A percentile compares a stretch with the other conserved stretches of the same genome.
Conservation (phyloP, 2,797 vertebrate genomes). For the Rachycentron canadum region DNA sequence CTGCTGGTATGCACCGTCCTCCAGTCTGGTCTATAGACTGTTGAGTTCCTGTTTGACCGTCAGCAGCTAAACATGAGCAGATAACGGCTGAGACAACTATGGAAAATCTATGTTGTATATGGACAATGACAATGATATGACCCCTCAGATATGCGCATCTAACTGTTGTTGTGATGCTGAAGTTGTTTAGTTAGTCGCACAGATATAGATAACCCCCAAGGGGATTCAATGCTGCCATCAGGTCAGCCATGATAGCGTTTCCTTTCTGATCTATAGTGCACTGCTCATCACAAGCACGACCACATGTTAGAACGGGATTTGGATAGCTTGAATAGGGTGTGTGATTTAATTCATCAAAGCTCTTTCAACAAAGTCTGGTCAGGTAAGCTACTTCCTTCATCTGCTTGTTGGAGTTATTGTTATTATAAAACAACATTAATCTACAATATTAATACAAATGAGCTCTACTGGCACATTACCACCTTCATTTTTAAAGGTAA, state of each 20-base stretch:
- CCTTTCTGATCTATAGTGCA: slow-evolving; percentile 23
- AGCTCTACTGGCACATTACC: neutral
- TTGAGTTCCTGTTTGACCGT: slow-evolving; percentile 15
- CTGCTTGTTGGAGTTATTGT: neutral
- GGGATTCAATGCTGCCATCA: slow-evolving; percentile 23
- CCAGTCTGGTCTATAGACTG: neutral
- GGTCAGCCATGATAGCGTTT: slow-evolving; percentile 14
- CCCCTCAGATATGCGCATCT: slow-evolving; percentile 12
- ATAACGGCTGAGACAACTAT: slow-evolving; percentile 1
- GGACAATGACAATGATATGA: slow-evolving; percentile 7
- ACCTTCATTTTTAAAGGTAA: neutral
- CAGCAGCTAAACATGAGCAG: slow-evolving; percentile 10
- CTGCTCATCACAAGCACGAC: neutral
- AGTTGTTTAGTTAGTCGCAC: slow-evolving; percentile 15
- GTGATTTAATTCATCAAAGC: slow-evolving; percentile 32
- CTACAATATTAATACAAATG: neutral
- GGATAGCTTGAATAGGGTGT: slow-evolving; percentile 4
- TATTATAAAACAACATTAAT: slow-evolving; percentile 4
- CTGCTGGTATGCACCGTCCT: slow-evolving; percentile 14
- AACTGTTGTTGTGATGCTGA: neutral
- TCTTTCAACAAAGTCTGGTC: neutral
- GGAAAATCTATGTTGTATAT: slow-evolving; percentile 22
- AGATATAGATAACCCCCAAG: slow-evolving; percentile 11
- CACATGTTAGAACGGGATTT: slow-evolving; percentile 3
- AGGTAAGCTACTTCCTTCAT: slow-evolving; percentile 3